Evolutionary conservation across 2,113 vertebrate genomes (phyloP), one percentile per base, ranked within the genome.

Genomic region (Dryoscopus gambensis): DNA sequence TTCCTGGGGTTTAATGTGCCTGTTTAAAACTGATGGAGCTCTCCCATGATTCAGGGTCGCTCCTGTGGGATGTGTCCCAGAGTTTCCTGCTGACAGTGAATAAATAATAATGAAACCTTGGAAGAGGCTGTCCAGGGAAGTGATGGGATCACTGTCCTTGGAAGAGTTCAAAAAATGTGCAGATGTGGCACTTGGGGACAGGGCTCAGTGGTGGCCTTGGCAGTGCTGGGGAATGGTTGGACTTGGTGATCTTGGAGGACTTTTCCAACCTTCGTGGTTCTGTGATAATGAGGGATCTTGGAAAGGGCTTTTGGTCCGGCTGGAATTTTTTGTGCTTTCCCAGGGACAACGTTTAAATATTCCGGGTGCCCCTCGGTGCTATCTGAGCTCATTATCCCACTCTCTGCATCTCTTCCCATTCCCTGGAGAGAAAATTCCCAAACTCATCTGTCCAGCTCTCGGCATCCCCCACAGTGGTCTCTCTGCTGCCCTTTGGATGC

Each of bases 41-140:
- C 12, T 46, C 5, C 12, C 5, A 0, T 31, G 49, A 15, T 16
- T 13, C 3, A 6, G 18, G 17, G 9, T 60, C 8, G 0, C 6
- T 70, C 4, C 10, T 3, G 8, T 15, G 59, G 40, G 44, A 33
- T 4, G 7, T 42, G 28, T 10, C 20, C 21, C 28, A 11, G n/a
- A 39, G 62, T 33, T 80, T 53, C 19, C 20, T 80, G 20, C 13
- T 59, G 39, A 31, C 3, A 6, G 23, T 30, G 14, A 33, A 28
- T 56, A 31, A 47, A 47, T 30, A 35, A 50, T 6, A 23, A 49
- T 8, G 21, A 47, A 79, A 5, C 35, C 13, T 24, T 79, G 75
- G 40, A 31, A 9, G 15, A n/a, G 64, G 84, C 27, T 69, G 14
- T 14, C 15, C 39, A 33, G 40, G 85, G 25, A 35, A 79, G 20